Base-by-base conservation (phyloP, 2,797 vertebrate genomes). In the Delichon dasypus region DNA sequence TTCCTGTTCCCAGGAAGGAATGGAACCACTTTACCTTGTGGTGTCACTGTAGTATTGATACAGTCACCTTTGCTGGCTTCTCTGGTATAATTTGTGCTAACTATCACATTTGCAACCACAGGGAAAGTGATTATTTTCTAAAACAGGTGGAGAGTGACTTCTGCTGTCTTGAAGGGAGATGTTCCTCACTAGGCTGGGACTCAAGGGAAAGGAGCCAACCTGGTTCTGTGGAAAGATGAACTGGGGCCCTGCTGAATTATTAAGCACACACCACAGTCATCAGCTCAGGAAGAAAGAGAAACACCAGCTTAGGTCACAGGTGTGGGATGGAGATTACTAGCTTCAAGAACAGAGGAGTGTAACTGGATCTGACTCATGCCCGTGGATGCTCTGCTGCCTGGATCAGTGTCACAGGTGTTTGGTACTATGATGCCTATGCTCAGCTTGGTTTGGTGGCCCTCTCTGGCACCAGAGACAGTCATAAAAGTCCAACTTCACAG, bases 211-310 rank as follows among this genome's bases (percentile, higher is more conserved):
- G 53, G 48, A 45, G 32, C 40, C 3, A 11, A 19, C 80, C 45
- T 90, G 51, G 20, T 77, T 95, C 73, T 91, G 32, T 80, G 54
- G 94, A 94, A 95, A 97, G 81, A 68, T 48, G 81, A 97, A 57
- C 89, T 40, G 75, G 7, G 22, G 29, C 44, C 48, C 47, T 79
- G 50, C 26, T 97, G 83, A 96, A 97, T 97, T 96, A 96, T 96
- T 97, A 67, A 96, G n/a, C 20, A 21, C 3, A 10, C 7, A 22
- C 38, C 30, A 32, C 25, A 87, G 77, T 50, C 38, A 3, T 74
- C 83, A 62, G 58, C 47, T 75, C 2, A 1, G 84, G 80, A 75
- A 92, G 90, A 94, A 90, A 92, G 77, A 88, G 74, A 82, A 85
- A 65, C 60, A 75, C 36, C 22, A 71, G 20, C 32, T 76, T 80